Base-by-base conservation (phyloP, 2,888 invertebrate species). In the Lithosia quadra region DNA sequence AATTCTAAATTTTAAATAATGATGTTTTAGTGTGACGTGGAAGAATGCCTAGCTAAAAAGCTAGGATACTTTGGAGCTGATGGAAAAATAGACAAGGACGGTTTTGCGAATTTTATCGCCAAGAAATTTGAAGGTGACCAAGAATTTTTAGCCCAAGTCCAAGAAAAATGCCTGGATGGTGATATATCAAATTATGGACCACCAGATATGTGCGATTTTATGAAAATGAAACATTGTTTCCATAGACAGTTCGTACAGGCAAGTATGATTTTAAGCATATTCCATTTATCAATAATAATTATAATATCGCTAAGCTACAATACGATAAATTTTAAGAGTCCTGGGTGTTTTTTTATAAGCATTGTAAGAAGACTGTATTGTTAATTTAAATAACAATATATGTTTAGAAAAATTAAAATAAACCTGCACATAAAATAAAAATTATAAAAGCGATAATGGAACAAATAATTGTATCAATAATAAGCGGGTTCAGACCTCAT, bases 11-110 rank as follows among this genome's bases (percentile, higher is more conserved):
- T 28, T 28, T 28, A n/a, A n/a, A 59, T 10, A 36, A 8, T 0
- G 1, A 24, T 65, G 10, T 67, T 67, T 39, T 22, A 67, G 67
- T 67, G 61, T 53, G 67, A 55, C 7, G 24, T n/a, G 24, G 67
- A 61, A 5, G 61, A 56, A 67, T 67, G 67, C 13, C 0, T 67
- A 8, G 67, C 43, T 21, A 67, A 55, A 21, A 67, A 67, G 1
- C 24, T 55, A 4, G 61, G 67, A 13, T 67, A 56, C 24, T 67
- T 39, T 2, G n/a, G 22, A 24, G 18, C 34, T 24, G 67, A 67
- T 21, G 67, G 56, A 15, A 39, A 33, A 15, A 3, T 62, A 13
- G 24, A 66, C 22, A 67, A 39, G 53, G 59, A 66, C 10, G 60
- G 10, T 15, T 60, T 53, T n/a, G 21, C 11, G 18, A 36, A 3